Evolutionary conservation across 1,140 invertebrate species (phyloP).

Genomic region (Drosophila biarmipes): DNA sequence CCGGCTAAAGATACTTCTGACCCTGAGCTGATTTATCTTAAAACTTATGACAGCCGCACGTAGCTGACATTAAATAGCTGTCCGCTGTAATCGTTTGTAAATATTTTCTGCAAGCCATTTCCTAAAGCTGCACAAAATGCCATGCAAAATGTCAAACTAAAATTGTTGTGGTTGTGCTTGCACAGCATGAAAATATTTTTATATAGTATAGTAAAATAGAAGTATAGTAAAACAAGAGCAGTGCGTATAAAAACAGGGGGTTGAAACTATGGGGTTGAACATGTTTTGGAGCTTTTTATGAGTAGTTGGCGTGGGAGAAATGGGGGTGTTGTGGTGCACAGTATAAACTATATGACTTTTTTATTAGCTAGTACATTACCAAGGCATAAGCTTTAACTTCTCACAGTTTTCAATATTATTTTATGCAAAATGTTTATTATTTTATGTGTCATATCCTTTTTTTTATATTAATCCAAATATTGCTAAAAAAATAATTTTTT

Average conservation of each 20-base stretch:
- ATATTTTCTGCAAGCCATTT: constrained; percentile 23
- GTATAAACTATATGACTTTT: constrained; percentile 19
- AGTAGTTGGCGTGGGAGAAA: background rate
- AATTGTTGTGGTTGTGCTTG: constrained; percentile 27
- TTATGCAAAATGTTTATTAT: too few relatives aligned
- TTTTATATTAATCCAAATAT: too few relatives aligned
- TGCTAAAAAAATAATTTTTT: too few relatives aligned
- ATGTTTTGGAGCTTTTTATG: constrained; percentile 23
- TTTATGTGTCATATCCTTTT: too few relatives aligned
- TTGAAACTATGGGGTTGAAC: constrained; percentile 1
- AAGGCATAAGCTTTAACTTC: background rate
- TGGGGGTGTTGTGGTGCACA: constrained; percentile 1
- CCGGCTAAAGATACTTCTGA: constrained; percentile 38
- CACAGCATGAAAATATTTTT: constrained; percentile 38
- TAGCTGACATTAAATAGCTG: constrained; percentile 44
- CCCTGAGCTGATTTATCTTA: constrained; percentile 70
- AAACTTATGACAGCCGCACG: constrained; percentile 61
- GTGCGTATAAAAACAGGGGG: constrained; percentile 17
- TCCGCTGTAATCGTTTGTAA: constrained; percentile 32
- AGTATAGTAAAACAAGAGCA: constrained; percentile 6
- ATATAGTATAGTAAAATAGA: constrained; percentile 19
- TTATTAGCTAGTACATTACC: background rate
- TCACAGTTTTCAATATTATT: background rate
- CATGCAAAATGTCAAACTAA: constrained; percentile 48
- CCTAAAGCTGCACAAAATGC: constrained; percentile 37